Base-by-base conservation (phyloP, 2,888 invertebrate species). In the Philhelius pedissequus region DNA sequence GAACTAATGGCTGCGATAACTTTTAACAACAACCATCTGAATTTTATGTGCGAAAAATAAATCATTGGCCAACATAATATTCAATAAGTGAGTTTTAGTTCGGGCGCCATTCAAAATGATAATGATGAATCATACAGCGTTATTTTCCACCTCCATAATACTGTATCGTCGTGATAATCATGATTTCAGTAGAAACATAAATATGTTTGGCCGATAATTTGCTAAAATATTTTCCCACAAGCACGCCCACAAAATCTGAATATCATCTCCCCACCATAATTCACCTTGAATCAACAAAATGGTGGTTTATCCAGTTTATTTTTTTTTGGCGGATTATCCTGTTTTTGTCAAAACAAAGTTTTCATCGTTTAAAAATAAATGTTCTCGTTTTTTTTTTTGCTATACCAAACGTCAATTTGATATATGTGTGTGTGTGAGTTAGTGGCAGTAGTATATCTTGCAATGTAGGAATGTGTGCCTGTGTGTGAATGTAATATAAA, bases 401-500 rank as follows among this genome's bases (percentile, higher is more conserved):
- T 4, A 15, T 58, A 11, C 45, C 22, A 40, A 68, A 60, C 11
- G 13, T n/a, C 9, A n/a, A 48, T 48, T 22, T 11, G 40, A 35
- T 54, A 18, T 43, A 7, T 7, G 35, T 22, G 25, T 48, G 58
- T 13, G 25, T 7, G 35, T 22, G 25, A 40, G 58, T 13, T 18
- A 45, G 68, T 43, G 74, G 40, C 64, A 56, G 38, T 40, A n/a
- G n/a, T n/a, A n/a, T n/a, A 22, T 18, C 8, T 45, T 56, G n/a
- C n/a, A 7, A 38, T 9, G 27, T 13, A n/a, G 22, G 25, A n/a
- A 4, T 2, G 48, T 54, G 5, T 68, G 45, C 4, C 58, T 40
- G 30, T 52, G 48, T 27, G 27, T 20, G n/a, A 60, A 54, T 78
- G 75, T 79, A 84, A 84, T 84, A 84, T 84, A 84, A 75, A 84